phyloP scores from a whole-genome alignment of 2,797 vertebrate genomes.

The Emys orbicularis region DNA sequence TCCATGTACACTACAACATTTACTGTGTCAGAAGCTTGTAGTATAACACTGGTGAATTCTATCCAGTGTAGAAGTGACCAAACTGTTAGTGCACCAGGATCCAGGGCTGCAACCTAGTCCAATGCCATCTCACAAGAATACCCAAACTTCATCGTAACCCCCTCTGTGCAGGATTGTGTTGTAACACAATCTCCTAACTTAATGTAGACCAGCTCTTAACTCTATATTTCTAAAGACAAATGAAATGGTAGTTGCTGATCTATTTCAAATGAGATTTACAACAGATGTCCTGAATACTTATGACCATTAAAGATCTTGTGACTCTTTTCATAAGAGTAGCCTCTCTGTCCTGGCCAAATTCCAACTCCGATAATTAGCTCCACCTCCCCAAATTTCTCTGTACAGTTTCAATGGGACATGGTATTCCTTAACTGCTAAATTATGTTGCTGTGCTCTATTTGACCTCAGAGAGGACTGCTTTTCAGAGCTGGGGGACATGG shows the following conservation, averaged over 20 bases:
- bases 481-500: background rate
- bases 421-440: background rate
- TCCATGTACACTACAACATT: background rate
- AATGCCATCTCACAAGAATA: background rate
- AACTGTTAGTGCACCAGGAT: background rate
- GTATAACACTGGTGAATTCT: accelerated
- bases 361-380: too few species aligned
- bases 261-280: background rate
- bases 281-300: background rate
- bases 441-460: accelerated
- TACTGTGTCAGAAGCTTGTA: conserved; percentile 2
- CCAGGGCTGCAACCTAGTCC: accelerated
- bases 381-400: background rate
- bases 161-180: accelerated
- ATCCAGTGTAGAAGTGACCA: background rate
- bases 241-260: background rate
- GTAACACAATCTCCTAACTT: accelerated
- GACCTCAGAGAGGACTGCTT: accelerated
- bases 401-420: background rate
- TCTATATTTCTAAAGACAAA: background rate
- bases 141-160: accelerated
- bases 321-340: background rate
- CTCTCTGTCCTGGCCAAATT: accelerated
- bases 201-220: background rate
- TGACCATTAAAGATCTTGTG: background rate